Conservation (phyloP, 2,888 invertebrate genomes). For the Oxyteleia sp. region DNA sequence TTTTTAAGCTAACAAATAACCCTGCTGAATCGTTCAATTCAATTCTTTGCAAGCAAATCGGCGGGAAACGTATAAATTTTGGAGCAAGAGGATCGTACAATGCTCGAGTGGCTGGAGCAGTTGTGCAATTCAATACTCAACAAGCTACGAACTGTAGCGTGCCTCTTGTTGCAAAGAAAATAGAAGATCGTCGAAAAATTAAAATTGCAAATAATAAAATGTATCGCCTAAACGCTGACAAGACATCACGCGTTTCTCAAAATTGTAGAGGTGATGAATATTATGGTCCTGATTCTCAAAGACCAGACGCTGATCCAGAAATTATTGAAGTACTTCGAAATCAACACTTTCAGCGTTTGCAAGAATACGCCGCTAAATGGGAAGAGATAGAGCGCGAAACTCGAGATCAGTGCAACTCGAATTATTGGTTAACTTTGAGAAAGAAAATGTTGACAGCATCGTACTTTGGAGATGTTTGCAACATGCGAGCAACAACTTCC, state of each 20-base stretch:
- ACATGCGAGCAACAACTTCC: too few relatives aligned
- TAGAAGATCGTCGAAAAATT: constrained; percentile 41
- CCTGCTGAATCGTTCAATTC: constrained; percentile 57
- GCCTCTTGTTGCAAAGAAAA: constrained; percentile 25
- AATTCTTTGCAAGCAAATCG: constrained; percentile 45
- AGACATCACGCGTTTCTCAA: neutral
- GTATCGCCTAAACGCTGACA: neutral
- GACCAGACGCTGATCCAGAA: constrained; percentile 66
- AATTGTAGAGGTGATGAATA: constrained; percentile 40
- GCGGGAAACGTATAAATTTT: constrained; percentile 50
- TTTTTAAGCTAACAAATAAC: constrained; percentile 29
- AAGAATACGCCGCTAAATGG: constrained; percentile 44
- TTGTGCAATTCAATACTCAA: constrained; percentile 57
- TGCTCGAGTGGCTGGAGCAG: constrained; percentile 45
- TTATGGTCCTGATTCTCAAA: constrained; percentile 69
- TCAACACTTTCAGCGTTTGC: constrained; percentile 59
- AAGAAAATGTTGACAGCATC: constrained; percentile 70
- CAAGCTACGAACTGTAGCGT: constrained; percentile 11
- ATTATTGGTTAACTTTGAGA: constrained; percentile 60
- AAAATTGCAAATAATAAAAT: constrained; percentile 22
- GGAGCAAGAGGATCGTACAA: constrained; percentile 34
- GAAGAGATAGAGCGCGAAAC: constrained; percentile 62
- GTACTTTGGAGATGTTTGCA: constrained; percentile 70
- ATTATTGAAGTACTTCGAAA: too few relatives aligned
- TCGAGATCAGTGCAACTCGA: constrained; percentile 40